phyloP scores from a whole-genome alignment of 2,113 vertebrate species.

The Ptilorrhoa leucosticta region DNA sequence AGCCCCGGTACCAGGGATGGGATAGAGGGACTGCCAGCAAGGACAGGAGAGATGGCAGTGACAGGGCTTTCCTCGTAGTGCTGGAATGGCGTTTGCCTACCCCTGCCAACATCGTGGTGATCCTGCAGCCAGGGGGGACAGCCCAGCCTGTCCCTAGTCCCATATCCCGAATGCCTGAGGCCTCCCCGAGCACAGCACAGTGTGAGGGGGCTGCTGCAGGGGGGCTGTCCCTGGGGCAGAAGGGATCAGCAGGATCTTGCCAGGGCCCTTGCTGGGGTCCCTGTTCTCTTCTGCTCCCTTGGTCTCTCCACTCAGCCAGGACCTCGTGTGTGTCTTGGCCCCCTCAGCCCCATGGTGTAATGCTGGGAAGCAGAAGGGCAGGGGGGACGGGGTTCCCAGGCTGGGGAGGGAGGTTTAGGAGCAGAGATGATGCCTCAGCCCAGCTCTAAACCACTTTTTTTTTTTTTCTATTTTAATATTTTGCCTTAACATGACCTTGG shows the following conservation, averaged over 20 bases:
- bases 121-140: background rate
- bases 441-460: background rate
- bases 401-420: background rate
- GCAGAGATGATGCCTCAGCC: background rate
- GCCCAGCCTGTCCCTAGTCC: background rate
- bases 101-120: too few species aligned
- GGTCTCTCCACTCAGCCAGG: background rate
- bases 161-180: fast-evolving
- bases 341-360: background rate
- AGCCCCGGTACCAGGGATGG: fast-evolving
- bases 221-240: background rate
- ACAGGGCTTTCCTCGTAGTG: background rate
- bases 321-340: fast-evolving
- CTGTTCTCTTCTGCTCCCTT: background rate
- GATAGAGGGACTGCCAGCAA: fast-evolving
- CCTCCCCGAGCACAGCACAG: fast-evolving
- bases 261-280: fast-evolving
- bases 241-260: background rate
- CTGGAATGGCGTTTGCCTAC: fast-evolving
- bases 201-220: fast-evolving
- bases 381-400: background rate
- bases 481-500: slow-evolving; percentile 36
- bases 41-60: fast-evolving
- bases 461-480: background rate
- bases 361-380: background rate